Evolutionary conservation across 2,888 invertebrate species (phyloP), one percentile per base, ranked within the genome.

Genomic region (Acleris literana): DNA sequence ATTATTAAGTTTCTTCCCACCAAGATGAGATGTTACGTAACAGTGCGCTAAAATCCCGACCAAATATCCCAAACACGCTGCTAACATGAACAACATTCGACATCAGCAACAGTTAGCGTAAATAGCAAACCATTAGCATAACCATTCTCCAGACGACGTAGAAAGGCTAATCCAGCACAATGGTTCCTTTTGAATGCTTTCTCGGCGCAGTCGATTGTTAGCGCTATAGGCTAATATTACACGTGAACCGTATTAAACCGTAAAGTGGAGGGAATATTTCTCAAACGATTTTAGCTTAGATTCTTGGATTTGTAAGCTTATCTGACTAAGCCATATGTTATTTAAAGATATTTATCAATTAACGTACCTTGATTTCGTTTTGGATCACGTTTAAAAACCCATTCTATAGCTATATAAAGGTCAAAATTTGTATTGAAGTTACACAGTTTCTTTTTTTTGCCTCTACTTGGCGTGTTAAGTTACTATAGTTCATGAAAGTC

Each of bases 101-200:
- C 39, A 57, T 18, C 46, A n/a, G n/a, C 25, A 71, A 63, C 71
- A 70, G 63, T 67, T 55, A 73, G 62, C 66, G 74, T 76, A 77
- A 78, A 79, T 74, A 78, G 74, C 72, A 69, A 70, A 70, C 80
- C 79, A 82, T 82, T 84, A 81, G 76, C 78, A 76, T 33, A 33
- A 33, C 33, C 33, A 33, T 77, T 76, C 77, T 71, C 66, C 56
- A 59, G 58, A 69, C 68, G 71, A 69, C 70, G 71, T 64, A 72
- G 76, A 71, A 75, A 76, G 74, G 78, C 78, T 82, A 81, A 83
- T 81, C 79, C 69, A 66, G 62, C 62, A 65, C 77, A 75, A 85
- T 83, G 83, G 84, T 84, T 81, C 78, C 75, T 76, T 81, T 46
- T 46, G 17, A 79, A 83, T 84, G 82, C 80, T 71, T 78, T 69